Percentiles rank a stretch among this genome's conserved stretches.
Evolutionary conservation across 2,797 vertebrate genomes (phyloP).

Genomic region (Hirundo rustica): DNA sequence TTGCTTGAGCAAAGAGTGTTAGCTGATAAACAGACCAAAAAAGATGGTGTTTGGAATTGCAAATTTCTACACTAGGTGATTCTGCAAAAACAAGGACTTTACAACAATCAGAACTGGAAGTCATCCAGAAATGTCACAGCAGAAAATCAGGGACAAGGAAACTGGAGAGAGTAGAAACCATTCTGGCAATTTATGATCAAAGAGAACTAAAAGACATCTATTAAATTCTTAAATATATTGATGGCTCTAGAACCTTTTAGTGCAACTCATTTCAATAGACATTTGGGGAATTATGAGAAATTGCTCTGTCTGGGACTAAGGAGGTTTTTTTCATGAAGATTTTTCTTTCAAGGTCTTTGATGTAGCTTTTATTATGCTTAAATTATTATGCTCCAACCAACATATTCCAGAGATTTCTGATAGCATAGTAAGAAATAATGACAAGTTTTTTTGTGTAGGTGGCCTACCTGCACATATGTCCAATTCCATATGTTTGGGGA

Average conservation of each 20-base stretch:
- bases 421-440: not conserved
- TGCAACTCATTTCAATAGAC: not conserved
- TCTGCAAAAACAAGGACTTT: conserved; percentile 60
- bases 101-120: conserved; percentile 52
- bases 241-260: conserved; percentile 38
- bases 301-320: not conserved
- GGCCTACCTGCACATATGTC: not conserved
- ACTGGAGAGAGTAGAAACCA: not conserved
- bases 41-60: conserved; percentile 63
- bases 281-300: conserved; percentile 18
- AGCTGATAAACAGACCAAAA: conserved; percentile 68
- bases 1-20: conserved; percentile 43
- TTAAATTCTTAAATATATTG: conserved; percentile 16
- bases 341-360: not conserved
- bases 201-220: not conserved
- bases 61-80: conserved; percentile 61
- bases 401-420: not conserved
- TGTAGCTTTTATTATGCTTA: not conserved
- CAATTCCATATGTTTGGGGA: not conserved
- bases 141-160: not conserved
- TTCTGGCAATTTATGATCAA: conserved; percentile 21
- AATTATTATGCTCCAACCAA: not conserved
- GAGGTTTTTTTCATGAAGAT: conserved; percentile 24
- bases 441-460: fast-evolving
- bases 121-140: conserved; percentile 64